Conservation (phyloP, 2,888 invertebrate genomes). For the Julus scandinavius region DNA sequence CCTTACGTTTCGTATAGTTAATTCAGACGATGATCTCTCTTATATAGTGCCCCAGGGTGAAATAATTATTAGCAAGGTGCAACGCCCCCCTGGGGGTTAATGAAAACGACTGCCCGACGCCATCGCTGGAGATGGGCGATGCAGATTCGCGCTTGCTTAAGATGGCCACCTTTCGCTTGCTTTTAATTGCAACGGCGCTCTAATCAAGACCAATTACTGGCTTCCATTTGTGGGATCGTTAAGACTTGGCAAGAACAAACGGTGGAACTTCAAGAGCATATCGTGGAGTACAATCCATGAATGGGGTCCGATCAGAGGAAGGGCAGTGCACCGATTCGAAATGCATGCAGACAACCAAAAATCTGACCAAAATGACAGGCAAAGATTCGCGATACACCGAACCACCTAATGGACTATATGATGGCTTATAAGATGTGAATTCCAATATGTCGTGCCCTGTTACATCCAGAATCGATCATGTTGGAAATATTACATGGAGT, state of each 20-base stretch:
- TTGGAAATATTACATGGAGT: too few relatives aligned
- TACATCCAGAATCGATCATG: too few relatives aligned
- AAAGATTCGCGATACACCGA: too few relatives aligned
- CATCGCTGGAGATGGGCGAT: slow-evolving; percentile 17
- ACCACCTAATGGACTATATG: too few relatives aligned
- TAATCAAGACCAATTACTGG: slow-evolving; percentile 4
- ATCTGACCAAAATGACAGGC: too few relatives aligned
- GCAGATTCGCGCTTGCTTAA: neutral
- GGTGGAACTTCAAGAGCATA: too few relatives aligned
- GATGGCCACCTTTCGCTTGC: neutral
- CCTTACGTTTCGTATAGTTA: slow-evolving; percentile 21
- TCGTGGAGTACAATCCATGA: neutral
- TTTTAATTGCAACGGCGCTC: slow-evolving; percentile 31
- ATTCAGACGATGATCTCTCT: slow-evolving; percentile 35
- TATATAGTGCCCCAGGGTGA: neutral
- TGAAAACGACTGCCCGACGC: slow-evolving; percentile 42
- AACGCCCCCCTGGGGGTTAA: slow-evolving; percentile 42
- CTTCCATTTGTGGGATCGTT: neutral
- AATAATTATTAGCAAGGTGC: slow-evolving; percentile 38
- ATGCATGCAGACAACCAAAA: too few relatives aligned
- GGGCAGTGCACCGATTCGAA: neutral
- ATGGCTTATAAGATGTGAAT: too few relatives aligned
- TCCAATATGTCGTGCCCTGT: too few relatives aligned
- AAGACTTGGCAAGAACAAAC: neutral
- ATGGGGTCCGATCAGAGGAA: neutral